Base-by-base conservation (phyloP, 2,888 invertebrate species). In the Ennomos quercinarius region DNA sequence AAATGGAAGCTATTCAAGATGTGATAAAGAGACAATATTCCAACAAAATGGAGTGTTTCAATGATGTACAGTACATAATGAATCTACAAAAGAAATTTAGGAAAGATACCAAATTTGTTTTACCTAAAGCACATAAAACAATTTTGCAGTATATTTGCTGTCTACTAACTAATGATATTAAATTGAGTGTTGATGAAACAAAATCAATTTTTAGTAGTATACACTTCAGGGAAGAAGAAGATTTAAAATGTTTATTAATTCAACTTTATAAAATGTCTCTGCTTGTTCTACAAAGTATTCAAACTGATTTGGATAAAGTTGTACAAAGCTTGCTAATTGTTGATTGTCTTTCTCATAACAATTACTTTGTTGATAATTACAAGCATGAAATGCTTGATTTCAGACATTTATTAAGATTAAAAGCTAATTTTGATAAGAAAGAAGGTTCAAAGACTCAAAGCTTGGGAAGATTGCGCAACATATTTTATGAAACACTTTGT, bases 401-500 rank as follows among this genome's bases (percentile, higher is more conserved):
- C 10, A 71, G 75, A 56, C 68, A 57, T 12, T 69, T 83, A 42
- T 39, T 87, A 47, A 42, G 72, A 17, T 58, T 83, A 11, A 57
- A 81, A 9, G 70, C 64, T 36, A 38, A 17, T 50, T 61, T 64
- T 48, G 55, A 51, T 11, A 71, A 69, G n/a, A 60, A 76, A 43
- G 50, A 78, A 61, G 72, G 76, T 57, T 65, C 61, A 52, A 77
- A 68, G 42, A 68, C 64, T 43, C 80, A 83, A 68, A 84, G 82
- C 67, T 73, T 73, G 67, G 89, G 91, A 11, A 84, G 81, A 73
- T 66, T 80, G 27, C 82, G 80, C 57, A 91, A 87, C 71, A 55
- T 76, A 10, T 84, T 86, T 61, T 86, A 84, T 73, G 88, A 90
- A 66, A 84, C 84, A 66, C 76, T 81, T 27, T 81, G 86, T 78